These are phyloP conservation scores for Apostichopus parvimensis DNA, from an alignment of 35 echinoderm and acorn worm species.

Conservation along the genomic window DNA sequence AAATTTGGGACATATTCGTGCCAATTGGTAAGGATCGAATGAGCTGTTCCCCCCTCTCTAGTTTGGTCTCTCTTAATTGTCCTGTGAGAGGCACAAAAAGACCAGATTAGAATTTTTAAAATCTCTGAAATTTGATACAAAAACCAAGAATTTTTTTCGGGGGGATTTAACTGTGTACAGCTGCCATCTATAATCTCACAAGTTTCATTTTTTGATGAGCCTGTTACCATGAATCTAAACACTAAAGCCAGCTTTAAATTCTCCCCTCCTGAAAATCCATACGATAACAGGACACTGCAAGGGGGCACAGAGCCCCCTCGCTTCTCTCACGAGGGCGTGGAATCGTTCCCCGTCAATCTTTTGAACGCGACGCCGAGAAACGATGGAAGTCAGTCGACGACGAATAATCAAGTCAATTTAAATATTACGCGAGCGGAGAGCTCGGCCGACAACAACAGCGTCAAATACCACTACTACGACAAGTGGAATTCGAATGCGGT, in stretches of 20 bases:
- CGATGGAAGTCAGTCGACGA: background rate
- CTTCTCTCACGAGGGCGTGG: conserved; percentile 8
- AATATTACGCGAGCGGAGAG: conserved; percentile 39
- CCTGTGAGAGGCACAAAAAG: too few relatives aligned
- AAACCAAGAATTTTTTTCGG: too few relatives aligned
- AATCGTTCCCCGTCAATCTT: background rate
- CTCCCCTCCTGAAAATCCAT: conserved; percentile 46
- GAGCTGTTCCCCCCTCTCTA: too few relatives aligned
- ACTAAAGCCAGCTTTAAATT: conserved; percentile 34
- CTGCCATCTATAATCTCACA: background rate
- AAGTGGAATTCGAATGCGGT: conserved; percentile 22
- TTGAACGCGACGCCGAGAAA: background rate
- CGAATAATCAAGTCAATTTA: background rate
- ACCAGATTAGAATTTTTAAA: too few relatives aligned
- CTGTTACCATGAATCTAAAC: background rate
- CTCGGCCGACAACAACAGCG: background rate
- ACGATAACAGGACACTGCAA: conserved; percentile 40
- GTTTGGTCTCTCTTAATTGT: too few relatives aligned
- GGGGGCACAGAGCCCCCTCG: conserved; percentile 22
- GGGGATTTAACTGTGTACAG: background rate
- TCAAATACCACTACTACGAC: conserved; percentile 13
- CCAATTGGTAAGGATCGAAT: too few relatives aligned
- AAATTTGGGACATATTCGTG: too few relatives aligned
- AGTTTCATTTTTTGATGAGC: background rate
- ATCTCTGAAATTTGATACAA: background rate